phyloP scores from a whole-genome alignment of 2,888 invertebrate genomes.

The Clanis bilineata region DNA sequence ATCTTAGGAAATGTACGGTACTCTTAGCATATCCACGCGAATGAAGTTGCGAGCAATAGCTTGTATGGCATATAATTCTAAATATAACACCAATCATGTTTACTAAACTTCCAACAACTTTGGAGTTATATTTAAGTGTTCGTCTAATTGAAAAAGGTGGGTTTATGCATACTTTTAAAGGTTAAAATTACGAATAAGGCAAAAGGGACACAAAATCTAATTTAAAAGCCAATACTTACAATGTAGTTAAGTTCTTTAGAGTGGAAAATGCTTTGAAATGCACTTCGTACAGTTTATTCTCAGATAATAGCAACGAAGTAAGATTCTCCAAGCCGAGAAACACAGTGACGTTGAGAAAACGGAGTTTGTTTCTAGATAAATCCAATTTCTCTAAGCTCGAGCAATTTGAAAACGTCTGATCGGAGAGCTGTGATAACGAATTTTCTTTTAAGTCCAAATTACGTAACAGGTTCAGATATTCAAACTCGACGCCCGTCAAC shows the following conservation, averaged over 20 bases:
- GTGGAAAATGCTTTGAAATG: constrained; percentile 84
- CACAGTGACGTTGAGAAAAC: constrained; percentile 81
- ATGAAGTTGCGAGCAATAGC: too few relatives aligned
- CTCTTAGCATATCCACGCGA: too few relatives aligned
- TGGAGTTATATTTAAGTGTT: too few relatives aligned
- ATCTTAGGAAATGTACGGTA: too few relatives aligned
- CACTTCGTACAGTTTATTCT: constrained; percentile 85
- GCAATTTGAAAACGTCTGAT: constrained; percentile 82
- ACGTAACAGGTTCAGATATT: constrained; percentile 75
- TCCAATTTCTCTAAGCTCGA: constrained; percentile 84
- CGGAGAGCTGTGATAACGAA: constrained; percentile 78
- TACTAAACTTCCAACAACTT: too few relatives aligned
- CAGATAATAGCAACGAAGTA: constrained; percentile 85
- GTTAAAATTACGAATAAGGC: too few relatives aligned
- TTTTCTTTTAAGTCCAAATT: constrained; percentile 88
- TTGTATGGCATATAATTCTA: too few relatives aligned
- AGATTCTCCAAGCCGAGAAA: constrained; percentile 85
- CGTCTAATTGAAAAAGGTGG: too few relatives aligned
- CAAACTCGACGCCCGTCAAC: constrained; percentile 81
- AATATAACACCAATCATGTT: too few relatives aligned
- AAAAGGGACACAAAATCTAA: background rate
- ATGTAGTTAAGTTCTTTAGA: constrained; percentile 85
- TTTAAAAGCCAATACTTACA: constrained; percentile 81
- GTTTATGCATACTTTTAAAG: too few relatives aligned
- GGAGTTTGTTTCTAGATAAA: constrained; percentile 86